Evolutionary conservation across 2,888 invertebrate species (phyloP).

Genomic region (Tetramorium bicarinatum): DNA sequence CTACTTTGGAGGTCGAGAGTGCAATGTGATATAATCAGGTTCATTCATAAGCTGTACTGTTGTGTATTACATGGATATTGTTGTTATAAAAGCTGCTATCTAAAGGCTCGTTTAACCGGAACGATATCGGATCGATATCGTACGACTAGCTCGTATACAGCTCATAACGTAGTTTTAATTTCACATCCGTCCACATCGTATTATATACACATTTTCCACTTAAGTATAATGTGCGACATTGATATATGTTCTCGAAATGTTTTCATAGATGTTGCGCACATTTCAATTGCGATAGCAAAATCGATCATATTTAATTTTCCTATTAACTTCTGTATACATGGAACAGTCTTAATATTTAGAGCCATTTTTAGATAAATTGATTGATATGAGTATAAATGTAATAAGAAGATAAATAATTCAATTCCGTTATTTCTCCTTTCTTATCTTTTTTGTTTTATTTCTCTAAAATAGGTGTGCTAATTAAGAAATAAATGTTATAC

Average conservation of each 20-base stretch:
- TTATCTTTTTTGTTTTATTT: background rate
- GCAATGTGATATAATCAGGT: constrained; percentile 3
- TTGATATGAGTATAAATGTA: background rate
- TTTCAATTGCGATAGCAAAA: background rate
- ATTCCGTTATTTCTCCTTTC: background rate
- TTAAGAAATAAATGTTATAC: background rate
- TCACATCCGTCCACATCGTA: background rate
- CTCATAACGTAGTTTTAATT: constrained; percentile 40
- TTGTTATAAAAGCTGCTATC: constrained; percentile 6
- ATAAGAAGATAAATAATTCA: background rate
- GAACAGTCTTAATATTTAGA: background rate
- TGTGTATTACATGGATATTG: background rate
- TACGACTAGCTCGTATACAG: background rate
- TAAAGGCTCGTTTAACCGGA: constrained; percentile 38
- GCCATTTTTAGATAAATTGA: background rate
- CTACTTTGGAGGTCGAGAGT: background rate
- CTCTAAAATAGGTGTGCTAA: background rate
- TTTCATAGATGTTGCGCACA: background rate
- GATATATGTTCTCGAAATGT: background rate
- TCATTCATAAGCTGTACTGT: constrained; percentile 21
- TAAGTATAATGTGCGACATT: background rate
- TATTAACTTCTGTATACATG: background rate
- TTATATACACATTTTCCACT: background rate
- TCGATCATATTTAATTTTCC: background rate
- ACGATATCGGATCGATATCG: constrained; percentile 35